A percentile compares a stretch with the other conserved stretches of the same genome.
These are phyloP conservation scores for Myiothlypis chrysogaster DNA, from an alignment of 2,797 vertebrate species.

Conservation along the genomic window DNA sequence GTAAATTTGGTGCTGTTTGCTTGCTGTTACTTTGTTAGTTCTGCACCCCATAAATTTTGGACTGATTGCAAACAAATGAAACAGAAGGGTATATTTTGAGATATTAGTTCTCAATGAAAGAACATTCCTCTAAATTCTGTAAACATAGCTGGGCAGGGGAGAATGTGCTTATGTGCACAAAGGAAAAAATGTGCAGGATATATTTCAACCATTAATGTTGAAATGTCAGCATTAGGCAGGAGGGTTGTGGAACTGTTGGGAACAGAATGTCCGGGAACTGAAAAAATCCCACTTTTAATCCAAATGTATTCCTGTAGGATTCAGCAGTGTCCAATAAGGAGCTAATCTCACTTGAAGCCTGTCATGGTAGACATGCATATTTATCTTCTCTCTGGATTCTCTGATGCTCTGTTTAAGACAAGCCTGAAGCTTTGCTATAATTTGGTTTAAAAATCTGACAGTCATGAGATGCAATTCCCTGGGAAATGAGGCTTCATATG, in stretches of 20 bases:
- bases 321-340: neutral
- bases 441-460: conserved; percentile 3
- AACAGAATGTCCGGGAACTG: neutral
- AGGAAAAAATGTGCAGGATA: neutral
- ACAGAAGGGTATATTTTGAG: neutral
- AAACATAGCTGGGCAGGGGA: neutral
- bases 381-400: neutral
- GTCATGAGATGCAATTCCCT: neutral
- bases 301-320: neutral
- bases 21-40: neutral
- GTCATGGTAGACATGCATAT: neutral
- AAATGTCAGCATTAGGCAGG: neutral
- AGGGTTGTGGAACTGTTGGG: neutral
- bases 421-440: conserved; percentile 11
- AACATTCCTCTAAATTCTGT: neutral
- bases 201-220: neutral
- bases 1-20: neutral
- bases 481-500: neutral
- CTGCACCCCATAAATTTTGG: neutral
- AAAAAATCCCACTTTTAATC: neutral
- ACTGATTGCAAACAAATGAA: neutral
- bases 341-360: neutral
- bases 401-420: neutral
- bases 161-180: neutral
- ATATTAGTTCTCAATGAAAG: neutral